These are phyloP conservation scores for Hyalella azteca DNA, from an alignment of 2,888 invertebrate genomes.

Conservation along the genomic window DNA sequence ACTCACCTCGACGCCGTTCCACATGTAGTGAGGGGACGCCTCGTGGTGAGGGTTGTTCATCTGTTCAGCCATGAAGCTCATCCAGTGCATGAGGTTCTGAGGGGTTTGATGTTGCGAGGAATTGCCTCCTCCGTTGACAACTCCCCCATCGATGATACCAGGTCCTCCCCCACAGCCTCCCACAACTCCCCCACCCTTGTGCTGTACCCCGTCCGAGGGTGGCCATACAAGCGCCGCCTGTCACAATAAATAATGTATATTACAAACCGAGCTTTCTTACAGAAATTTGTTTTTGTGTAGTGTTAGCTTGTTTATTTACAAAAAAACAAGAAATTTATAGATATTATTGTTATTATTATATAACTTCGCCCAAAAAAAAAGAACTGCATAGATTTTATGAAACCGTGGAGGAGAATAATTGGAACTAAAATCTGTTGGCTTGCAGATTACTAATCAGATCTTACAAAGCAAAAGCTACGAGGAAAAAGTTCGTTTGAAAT, in stretches of 20 bases:
- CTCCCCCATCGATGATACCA: slow-evolving; percentile 47
- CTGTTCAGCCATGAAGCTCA: slow-evolving; percentile 96
- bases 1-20: slow-evolving; percentile 65
- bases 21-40: slow-evolving; percentile 71
- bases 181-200: slow-evolving; percentile 34
- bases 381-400: too few species aligned
- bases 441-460: too few species aligned
- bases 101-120: slow-evolving; percentile 54
- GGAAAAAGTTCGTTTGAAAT: too few species aligned
- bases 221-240: slow-evolving; percentile 58
- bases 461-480: too few species aligned
- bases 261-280: too few species aligned
- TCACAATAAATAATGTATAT: slow-evolving; percentile 5
- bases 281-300: too few species aligned
- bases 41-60: slow-evolving; percentile 71
- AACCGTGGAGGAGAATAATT: too few species aligned
- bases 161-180: slow-evolving; percentile 47
- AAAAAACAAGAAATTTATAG: too few species aligned
- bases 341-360: too few species aligned
- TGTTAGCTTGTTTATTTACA: too few species aligned
- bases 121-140: slow-evolving; percentile 47
- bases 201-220: slow-evolving; percentile 44
- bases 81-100: slow-evolving; percentile 82
- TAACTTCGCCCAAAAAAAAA: too few species aligned
- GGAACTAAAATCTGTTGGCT: too few species aligned